Evolutionary conservation across 2,888 invertebrate genomes (phyloP).

Genomic region (Thecocarcelia acutangulata): DNA sequence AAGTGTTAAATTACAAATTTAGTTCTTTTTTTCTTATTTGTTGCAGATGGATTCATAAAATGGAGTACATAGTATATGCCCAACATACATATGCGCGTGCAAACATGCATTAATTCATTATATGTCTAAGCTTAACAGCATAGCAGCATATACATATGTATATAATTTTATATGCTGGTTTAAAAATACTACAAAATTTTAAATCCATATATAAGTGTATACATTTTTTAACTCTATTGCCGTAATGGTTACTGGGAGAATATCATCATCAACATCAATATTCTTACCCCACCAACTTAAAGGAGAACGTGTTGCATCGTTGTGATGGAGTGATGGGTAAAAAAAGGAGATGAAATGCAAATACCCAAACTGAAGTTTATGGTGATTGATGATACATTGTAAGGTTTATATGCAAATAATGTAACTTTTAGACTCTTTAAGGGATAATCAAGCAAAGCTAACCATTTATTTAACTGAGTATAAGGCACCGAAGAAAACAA

Average conservation of each 20-base stretch:
- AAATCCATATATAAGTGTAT: background rate
- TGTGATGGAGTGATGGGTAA: background rate
- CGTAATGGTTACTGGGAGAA: slow-evolving; percentile 36
- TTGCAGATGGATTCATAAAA: background rate
- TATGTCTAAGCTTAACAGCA: no score
- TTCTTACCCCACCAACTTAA: slow-evolving; percentile 9
- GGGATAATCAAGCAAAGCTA: slow-evolving; percentile 59
- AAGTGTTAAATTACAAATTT: slow-evolving; percentile 46
- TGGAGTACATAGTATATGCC: no score
- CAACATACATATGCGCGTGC: no score
- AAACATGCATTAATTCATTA: no score
- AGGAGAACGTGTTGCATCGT: slow-evolving; percentile 18
- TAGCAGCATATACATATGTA: no score
- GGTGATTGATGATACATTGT: slow-evolving; percentile 69
- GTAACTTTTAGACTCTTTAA: slow-evolving; percentile 66
- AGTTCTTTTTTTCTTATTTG: background rate
- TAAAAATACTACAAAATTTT: background rate
- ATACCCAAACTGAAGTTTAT: slow-evolving; percentile 65
- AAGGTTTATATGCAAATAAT: slow-evolving; percentile 66
- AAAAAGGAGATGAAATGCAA: slow-evolving; percentile 39
- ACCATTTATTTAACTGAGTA: slow-evolving; percentile 2
- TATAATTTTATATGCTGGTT: background rate
- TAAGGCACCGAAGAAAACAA: slow-evolving; percentile 9
- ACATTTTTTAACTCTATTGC: slow-evolving; percentile 24
- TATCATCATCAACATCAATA: slow-evolving; percentile 44